Base-by-base conservation (phyloP, 2,113 vertebrate species). In the Jacana jacana region DNA sequence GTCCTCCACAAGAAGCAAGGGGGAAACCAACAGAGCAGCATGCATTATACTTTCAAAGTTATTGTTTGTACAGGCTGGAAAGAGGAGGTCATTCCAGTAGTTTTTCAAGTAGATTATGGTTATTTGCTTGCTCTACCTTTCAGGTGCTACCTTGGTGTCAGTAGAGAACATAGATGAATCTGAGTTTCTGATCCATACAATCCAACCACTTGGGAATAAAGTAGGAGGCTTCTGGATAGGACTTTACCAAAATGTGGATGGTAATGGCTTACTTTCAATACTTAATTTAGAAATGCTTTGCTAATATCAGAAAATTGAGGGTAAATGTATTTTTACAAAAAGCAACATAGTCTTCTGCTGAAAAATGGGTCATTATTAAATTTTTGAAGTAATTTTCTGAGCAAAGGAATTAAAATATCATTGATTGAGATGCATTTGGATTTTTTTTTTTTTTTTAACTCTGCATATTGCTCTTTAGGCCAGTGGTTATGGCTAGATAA, bases 221-320 rank as follows among this genome's bases (percentile, higher is more conserved):
- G 80, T 97, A 33, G 96, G 94, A 88, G 93, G 93, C 17, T 99
- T 99, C 97, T 99, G 99, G 99, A 98, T 98, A 83, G 99, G 99
- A 89, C 94, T 99, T 76, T 99, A 98, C 68, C 98, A 68, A 94
- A 99, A 98, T 86, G 97, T 99, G 44, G 98, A 98, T 93, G 98
- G 99, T 99, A 98, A 95, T 40, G 19, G 11, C n/a, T 65, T 44
- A 49, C 6, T 72, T 76, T 46, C 30, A 71, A 22, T 51, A 73
- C 80, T 40, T 60, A 52, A 49, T 17, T 49, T 25, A 17, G 75
- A 85, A 93, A 64, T 39, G 4, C 8, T 54, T 92, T 68, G 7
- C 18, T 77, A 75, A 31, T 37, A 48, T 7, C 2, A 51, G 14
- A 71, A 94, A 93, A 77, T 7, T 16, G 17, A 70, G 6, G 8